Base-by-base conservation (phyloP, 2,113 vertebrate genomes). In the Phrynosoma blainvillii region DNA sequence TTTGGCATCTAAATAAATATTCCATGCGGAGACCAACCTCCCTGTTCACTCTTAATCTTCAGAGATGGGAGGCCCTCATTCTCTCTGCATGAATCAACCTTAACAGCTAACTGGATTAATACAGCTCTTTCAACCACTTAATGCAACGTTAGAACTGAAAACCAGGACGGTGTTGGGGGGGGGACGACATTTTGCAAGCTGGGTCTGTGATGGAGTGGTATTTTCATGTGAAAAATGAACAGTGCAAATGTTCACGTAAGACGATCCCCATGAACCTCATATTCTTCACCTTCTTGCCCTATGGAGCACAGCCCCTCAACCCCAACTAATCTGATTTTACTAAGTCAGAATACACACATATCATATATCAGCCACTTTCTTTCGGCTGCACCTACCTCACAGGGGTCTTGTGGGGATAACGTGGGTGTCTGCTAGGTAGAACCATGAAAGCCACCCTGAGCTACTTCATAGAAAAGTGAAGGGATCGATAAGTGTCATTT, bases 311-410 rank as follows among this genome's bases (percentile, higher is more conserved):
- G 9, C 21, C 62, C 36, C 5, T 36, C n/a, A 9, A 40, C 14
- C 66, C 65, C 76, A 6, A 18, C 52, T 52, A 40, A 66, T 87
- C 86, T 82, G 40, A 82, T 82, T 86, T 81, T 36, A 82, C 82
- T 42, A 82, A 79, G 79, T 87, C 86, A 82, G 56, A 87, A 66
- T 70, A 68, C 47, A 47, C 32, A 36, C 47, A 11, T 47, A 68
- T 76, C 2, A 6, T 36, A 36, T 36, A 4, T 7, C 47, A 47
- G 2, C 47, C 47, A 47, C 7, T 47, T 47, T 47, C 47, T 47
- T 47, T 47, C 47, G 7, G 47, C 47, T 47, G 47, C 47, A 6
- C 47, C 47, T 47, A 47, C 47, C 47, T 47, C 47, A 47, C 47
- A 47, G 47, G 47, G 47, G 7, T 47, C 47, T 47, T 47, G 47